Evolutionary conservation across 2,113 vertebrate species (phyloP).

Genomic region (Strigops habroptila): DNA sequence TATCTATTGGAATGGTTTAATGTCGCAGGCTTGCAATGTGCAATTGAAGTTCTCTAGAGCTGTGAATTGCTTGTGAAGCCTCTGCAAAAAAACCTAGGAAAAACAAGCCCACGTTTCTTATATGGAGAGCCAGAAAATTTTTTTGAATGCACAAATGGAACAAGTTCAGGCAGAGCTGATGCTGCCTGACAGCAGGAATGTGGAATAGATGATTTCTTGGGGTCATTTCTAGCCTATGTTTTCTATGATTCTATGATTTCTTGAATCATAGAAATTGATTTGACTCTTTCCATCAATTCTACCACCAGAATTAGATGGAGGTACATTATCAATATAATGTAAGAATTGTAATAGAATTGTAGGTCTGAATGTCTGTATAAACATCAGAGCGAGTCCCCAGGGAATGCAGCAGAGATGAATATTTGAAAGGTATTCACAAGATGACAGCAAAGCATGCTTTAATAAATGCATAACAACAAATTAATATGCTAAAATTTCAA

Average conservation of each 20-base stretch:
- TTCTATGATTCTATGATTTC: neutral
- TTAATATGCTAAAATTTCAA: neutral
- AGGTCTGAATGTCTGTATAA: neutral
- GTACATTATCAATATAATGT: neutral
- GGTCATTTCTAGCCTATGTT: neutral
- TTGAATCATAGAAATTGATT: too few relatives aligned
- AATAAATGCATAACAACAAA: neutral
- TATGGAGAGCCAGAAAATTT: neutral
- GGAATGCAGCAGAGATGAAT: neutral
- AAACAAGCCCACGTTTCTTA: neutral
- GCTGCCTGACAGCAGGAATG: neutral
- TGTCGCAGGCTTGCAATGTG: neutral
- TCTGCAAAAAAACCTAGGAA: neutral
- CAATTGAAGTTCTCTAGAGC: neutral
- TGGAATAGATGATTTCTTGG: neutral
- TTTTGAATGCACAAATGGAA: neutral
- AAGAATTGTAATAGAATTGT: neutral
- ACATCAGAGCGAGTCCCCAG: neutral
- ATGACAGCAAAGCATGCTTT: neutral
- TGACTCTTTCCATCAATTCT: neutral
- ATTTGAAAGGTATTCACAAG: neutral
- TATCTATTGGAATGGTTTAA: neutral
- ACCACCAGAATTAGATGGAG: neutral
- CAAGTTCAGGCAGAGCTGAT: neutral
- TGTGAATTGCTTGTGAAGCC: neutral